Percentiles rank a stretch among this genome's conserved stretches.
Conservation (phyloP, 2,113 vertebrate genomes). For the Myrmophylax atrothorax region DNA sequence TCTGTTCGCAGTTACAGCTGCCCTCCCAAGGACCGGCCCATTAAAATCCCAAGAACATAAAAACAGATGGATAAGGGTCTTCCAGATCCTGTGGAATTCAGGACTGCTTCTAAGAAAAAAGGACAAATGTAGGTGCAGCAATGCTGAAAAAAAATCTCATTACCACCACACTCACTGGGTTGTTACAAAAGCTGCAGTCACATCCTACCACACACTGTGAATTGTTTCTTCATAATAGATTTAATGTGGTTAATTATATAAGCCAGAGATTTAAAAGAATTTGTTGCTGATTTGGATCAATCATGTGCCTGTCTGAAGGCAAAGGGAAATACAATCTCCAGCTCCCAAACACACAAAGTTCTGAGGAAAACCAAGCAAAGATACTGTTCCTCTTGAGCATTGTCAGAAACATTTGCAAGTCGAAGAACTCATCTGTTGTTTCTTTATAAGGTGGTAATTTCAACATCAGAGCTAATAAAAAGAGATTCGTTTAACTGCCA, state of each 20-base stretch:
- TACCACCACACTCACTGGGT: background rate
- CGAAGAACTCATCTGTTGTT: accelerated
- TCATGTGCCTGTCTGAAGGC: conserved; percentile 7
- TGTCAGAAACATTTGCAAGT: background rate
- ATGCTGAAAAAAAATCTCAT: background rate
- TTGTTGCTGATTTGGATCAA: conserved; percentile 7
- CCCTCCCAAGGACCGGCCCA: background rate
- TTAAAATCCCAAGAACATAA: background rate
- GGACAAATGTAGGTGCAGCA: background rate
- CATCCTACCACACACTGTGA: background rate
- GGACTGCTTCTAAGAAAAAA: background rate
- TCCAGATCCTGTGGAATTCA: background rate
- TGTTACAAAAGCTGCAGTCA: conserved; percentile 21
- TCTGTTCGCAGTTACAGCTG: background rate
- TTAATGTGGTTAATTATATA: conserved; percentile 40
- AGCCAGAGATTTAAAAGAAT: conserved; percentile 42
- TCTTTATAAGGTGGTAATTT: background rate
- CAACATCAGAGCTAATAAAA: background rate
- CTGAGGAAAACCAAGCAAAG: background rate
- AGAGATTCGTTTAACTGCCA: background rate
- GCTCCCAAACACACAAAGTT: background rate
- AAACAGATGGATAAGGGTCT: background rate
- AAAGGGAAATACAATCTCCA: conserved; percentile 4
- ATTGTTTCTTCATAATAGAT: conserved; percentile 9
- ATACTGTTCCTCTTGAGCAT: background rate